Evolutionary conservation across 2,888 invertebrate species (phyloP).

Genomic region (Chrysolina americana): DNA sequence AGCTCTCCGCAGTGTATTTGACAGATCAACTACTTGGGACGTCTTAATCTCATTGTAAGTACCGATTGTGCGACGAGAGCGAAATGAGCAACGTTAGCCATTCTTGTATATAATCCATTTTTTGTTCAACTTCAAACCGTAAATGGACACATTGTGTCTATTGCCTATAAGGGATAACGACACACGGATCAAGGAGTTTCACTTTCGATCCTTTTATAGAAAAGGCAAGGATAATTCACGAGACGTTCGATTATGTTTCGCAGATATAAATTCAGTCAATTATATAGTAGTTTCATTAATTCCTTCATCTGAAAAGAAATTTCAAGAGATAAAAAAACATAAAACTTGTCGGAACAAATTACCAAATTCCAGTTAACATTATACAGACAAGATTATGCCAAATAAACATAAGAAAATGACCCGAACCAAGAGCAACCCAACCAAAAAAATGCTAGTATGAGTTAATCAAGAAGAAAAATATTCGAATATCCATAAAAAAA

Average conservation of each 20-base stretch:
- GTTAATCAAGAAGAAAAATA: no score
- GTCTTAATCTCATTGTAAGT: slow-evolving; percentile 15
- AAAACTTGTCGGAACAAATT: no score
- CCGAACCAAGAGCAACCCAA: no score
- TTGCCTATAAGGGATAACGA: slow-evolving; percentile 2
- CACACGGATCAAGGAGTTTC: slow-evolving; percentile 7
- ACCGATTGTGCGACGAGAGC: slow-evolving; percentile 5
- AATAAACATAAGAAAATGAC: no score
- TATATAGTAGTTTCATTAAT: not conserved
- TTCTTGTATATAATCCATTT: slow-evolving; percentile 18
- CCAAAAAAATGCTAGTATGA: no score
- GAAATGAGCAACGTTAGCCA: slow-evolving; percentile 11
- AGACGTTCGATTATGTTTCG: not conserved
- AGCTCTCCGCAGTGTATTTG: slow-evolving; percentile 7
- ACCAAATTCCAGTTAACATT: no score
- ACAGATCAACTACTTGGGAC: slow-evolving; percentile 7
- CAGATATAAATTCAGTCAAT: not conserved
- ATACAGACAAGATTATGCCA: no score
- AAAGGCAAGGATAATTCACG: not conserved
- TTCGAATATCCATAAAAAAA: no score
- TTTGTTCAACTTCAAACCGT: slow-evolving; percentile 3
- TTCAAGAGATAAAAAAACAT: no score
- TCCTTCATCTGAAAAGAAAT: no score
- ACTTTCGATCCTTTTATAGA: slow-evolving; percentile 8
- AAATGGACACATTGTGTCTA: slow-evolving; percentile 14